Evolutionary conservation across 2,113 vertebrate genomes (phyloP).

Genomic region (Gallinago paraguaiae): DNA sequence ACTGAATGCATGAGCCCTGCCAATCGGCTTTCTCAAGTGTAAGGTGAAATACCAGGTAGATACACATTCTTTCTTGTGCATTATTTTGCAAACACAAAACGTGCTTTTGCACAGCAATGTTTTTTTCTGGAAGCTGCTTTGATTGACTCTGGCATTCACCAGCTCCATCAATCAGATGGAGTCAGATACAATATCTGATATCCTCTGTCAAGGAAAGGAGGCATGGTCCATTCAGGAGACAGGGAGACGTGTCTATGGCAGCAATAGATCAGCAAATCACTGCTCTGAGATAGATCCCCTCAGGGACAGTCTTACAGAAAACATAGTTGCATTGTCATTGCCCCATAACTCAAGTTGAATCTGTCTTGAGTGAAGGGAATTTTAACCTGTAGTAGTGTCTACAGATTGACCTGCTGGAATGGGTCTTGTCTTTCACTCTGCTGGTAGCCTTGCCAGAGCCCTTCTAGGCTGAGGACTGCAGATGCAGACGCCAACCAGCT

Average conservation of each 20-base stretch:
- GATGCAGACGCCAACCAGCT: background rate
- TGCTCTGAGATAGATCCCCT: background rate
- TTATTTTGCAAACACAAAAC: background rate
- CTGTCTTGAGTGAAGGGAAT: background rate
- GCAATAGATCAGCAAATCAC: background rate
- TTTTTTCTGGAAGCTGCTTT: background rate
- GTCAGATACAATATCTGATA: background rate
- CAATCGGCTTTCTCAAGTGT: background rate
- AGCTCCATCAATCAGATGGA: background rate
- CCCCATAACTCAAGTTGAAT: background rate
- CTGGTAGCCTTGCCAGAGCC: background rate
- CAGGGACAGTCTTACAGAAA: background rate
- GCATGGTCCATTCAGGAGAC: background rate
- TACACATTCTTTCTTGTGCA: background rate
- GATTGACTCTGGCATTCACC: background rate
- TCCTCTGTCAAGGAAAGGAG: background rate
- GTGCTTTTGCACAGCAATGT: background rate
- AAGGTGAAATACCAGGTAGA: background rate
- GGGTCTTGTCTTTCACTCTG: background rate
- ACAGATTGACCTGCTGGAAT: background rate
- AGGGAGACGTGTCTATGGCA: background rate
- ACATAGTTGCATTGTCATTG: background rate
- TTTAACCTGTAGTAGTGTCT: background rate
- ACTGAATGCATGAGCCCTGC: background rate
- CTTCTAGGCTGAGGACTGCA: background rate